Evolutionary conservation across 2,113 vertebrate genomes (phyloP), one percentile per base, ranked within the genome.

Genomic region (Platysternon megacephalum): DNA sequence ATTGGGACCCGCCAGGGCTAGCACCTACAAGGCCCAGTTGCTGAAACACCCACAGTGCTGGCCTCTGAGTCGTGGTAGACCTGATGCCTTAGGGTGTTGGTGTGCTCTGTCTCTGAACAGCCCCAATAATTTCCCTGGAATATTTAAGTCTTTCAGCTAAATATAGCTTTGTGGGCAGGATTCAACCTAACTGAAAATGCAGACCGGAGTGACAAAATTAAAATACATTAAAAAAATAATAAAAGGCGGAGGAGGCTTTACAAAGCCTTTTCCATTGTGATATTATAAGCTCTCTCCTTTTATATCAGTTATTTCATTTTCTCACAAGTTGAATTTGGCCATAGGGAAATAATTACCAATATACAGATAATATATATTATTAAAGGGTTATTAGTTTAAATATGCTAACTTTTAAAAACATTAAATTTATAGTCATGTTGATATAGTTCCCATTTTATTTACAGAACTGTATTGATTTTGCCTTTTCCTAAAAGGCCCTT

Each of bases 381-480:
- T 98, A 95, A 97, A 95, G 80, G 85, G 91, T 90, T 95, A 95
- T 91, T 93, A 97, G 85, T 97, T 98, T 95, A 97, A 97, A 97
- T 95, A 96, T 89, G 61, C 79, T 79, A 79, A 74, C 58, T 89
- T 97, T 94, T 97, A 97, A 51, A 92, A 87, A 93, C 90, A 92
- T 97, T 94, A 93, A 97, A 97, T 98, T 97, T 97, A 97, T 98
- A 96, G 95, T 81, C 91, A 79, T 26, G 22, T 65, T 97, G 92
- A 96, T 97, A 87, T 22, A 94, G 89, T 89, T 95, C 12, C 0
- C 92, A 95, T 97, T 98, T 98, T 98, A 98, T 98, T 98, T 98
- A 98, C 97, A 97, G 97, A 98, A 97, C 95, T 16, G 1, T 95
- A 98, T 98, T 24, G 97, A 98, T 98, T 98, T 97, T 97, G 14